A percentile compares a stretch with the other conserved stretches of the same genome.
Evolutionary conservation across 2,113 vertebrate species (phyloP).

Genomic region (Petaurus breviceps): DNA sequence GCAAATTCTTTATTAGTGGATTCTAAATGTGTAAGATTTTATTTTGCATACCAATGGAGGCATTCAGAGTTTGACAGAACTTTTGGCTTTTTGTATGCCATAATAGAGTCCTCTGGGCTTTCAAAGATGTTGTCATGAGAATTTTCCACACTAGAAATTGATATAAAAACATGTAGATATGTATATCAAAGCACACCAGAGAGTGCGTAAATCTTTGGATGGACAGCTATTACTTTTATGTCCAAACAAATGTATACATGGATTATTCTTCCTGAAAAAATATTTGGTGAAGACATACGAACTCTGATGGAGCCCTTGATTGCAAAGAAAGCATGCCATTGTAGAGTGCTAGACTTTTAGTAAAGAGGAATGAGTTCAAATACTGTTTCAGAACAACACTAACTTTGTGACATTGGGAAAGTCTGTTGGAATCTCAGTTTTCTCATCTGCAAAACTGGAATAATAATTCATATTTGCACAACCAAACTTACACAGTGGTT

Average conservation of each 20-base stretch:
- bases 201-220: background rate
- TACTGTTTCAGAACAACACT: background rate
- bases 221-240: background rate
- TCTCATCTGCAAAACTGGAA: background rate
- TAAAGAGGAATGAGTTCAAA: background rate
- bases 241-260: background rate
- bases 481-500: background rate
- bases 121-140: background rate
- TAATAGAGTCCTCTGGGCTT: background rate
- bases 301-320: background rate
- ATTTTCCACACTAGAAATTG: background rate
- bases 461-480: background rate
- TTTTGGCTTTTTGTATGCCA: background rate
- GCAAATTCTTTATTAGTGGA: background rate
- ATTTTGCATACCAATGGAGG: constrained; percentile 3
- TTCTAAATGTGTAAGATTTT: constrained; percentile 6
- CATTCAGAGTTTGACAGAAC: constrained; percentile 5
- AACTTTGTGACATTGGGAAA: background rate
- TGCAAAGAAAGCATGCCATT: background rate
- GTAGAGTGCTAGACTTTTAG: background rate
- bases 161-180: background rate
- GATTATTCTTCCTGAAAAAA: background rate
- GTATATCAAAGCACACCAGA: background rate
- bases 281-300: background rate
- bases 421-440: background rate